Evolutionary conservation across 2,888 invertebrate genomes (phyloP).

Genomic region (Tubulanus polymorphus): DNA sequence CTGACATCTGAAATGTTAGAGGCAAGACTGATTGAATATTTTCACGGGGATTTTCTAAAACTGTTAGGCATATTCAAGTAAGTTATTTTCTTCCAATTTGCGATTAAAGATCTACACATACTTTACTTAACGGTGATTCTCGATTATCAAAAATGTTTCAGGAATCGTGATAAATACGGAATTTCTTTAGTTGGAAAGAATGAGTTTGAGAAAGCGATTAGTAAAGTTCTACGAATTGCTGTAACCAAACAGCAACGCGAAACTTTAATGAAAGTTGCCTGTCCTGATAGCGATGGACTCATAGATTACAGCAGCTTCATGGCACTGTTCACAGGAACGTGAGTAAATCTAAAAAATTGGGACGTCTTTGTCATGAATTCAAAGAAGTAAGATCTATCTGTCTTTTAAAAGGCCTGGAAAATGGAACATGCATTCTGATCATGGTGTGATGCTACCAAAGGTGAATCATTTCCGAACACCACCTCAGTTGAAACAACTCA

Average conservation of each 20-base stretch:
- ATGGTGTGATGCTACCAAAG: conserved; percentile 13
- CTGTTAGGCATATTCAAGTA: conserved; percentile 31
- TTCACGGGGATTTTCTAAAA: conserved; percentile 33
- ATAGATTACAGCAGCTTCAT: conserved; percentile 31
- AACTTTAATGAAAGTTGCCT: conserved; percentile 25
- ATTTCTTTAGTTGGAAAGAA: conserved; percentile 29
- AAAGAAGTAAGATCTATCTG: neutral
- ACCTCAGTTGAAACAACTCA: conserved; percentile 6
- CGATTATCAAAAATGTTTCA: conserved; percentile 12
- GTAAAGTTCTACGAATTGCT: conserved; percentile 27
- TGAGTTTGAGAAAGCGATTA: conserved; percentile 28
- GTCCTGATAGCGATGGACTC: conserved; percentile 30
- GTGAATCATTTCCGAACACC: conserved; percentile 5
- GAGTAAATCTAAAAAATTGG: too few species aligned
- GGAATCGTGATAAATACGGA: conserved; percentile 31
- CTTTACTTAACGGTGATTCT: neutral
- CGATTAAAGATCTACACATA: too few species aligned
- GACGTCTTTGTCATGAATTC: neutral
- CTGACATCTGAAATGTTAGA: conserved; percentile 30
- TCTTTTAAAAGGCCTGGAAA: conserved; percentile 25
- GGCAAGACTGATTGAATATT: conserved; percentile 27
- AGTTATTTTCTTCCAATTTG: too few species aligned
- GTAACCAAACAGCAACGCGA: conserved; percentile 32
- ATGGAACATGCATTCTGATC: conserved; percentile 28
- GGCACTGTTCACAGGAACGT: conserved; percentile 30